These are phyloP conservation scores for Polylopha cassiicola DNA, from an alignment of 2,888 invertebrate species.

Conservation along the genomic window DNA sequence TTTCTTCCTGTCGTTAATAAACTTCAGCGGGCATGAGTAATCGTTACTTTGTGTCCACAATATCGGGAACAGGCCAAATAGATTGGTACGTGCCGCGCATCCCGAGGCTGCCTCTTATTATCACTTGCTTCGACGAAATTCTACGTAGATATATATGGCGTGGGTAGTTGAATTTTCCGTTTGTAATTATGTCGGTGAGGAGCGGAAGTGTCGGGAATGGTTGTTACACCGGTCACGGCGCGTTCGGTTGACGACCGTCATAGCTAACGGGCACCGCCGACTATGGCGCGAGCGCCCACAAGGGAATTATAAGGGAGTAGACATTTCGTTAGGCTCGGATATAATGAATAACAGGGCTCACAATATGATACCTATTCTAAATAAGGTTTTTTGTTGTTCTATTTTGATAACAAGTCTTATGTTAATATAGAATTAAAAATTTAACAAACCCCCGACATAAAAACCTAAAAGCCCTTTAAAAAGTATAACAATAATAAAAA, in stretches of 20 bases:
- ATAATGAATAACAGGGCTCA: neutral
- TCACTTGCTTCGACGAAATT: conserved; percentile 53
- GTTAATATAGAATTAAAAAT: no score
- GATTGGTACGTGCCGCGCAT: conserved; percentile 68
- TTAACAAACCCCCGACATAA: no score
- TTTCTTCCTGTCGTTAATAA: conserved; percentile 75
- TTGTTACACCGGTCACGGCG: conserved; percentile 68
- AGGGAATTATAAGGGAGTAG: conserved; percentile 52
- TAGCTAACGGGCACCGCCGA: conserved; percentile 59
- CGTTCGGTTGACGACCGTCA: conserved; percentile 52
- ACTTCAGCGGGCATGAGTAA: conserved; percentile 69
- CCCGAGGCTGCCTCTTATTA: conserved; percentile 32
- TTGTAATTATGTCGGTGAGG: conserved; percentile 65
- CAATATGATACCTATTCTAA: conserved; percentile 1
- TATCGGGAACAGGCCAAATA: conserved; percentile 66
- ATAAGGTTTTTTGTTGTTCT: no score
- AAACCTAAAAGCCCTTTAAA: no score
- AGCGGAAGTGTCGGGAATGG: conserved; percentile 64
- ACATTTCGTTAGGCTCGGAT: conserved; percentile 23
- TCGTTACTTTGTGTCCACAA: conserved; percentile 70
- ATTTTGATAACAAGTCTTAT: no score
- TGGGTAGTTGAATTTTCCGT: conserved; percentile 64
- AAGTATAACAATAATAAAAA: no score
- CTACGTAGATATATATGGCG: conserved; percentile 55
- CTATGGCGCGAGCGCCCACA: conserved; percentile 62